phyloP scores from a whole-genome alignment of 1,140 invertebrate species.

The Patella vulgata region DNA sequence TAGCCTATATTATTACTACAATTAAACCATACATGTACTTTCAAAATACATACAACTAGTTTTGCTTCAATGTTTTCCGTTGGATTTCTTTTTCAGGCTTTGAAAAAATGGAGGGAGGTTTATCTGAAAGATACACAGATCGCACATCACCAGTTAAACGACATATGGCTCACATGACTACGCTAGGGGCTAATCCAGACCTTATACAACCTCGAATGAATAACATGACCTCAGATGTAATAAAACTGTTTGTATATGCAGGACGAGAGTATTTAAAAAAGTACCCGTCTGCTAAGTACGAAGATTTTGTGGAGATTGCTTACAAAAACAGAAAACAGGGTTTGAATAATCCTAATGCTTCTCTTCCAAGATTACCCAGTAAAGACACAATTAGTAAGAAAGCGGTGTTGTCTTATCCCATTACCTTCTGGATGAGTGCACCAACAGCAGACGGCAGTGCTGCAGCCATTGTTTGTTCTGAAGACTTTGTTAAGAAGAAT shows the following conservation, averaged over 20 bases:
- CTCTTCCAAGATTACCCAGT: constrained; percentile 28
- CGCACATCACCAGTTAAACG: constrained; percentile 49
- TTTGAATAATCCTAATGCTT: constrained; percentile 86
- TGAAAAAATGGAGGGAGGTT: constrained; percentile 97
- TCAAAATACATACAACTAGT: too few relatives aligned
- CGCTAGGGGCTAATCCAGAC: constrained; percentile 55
- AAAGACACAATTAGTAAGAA: constrained; percentile 39
- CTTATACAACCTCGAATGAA: constrained; percentile 52
- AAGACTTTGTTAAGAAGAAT: constrained; percentile 86
- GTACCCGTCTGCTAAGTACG: constrained; percentile 79
- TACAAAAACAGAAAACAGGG: constrained; percentile 98
- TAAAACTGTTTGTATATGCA: constrained; percentile 93
- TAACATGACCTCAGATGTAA: constrained; percentile 59
- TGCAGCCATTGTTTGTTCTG: constrained; percentile 89
- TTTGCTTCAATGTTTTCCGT: too few relatives aligned
- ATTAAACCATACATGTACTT: too few relatives aligned
- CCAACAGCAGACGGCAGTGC: constrained; percentile 97
- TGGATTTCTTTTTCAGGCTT: constrained; percentile 83
- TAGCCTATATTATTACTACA: too few relatives aligned
- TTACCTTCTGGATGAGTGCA: constrained; percentile 59
- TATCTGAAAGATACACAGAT: constrained; percentile 68
- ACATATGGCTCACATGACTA: constrained; percentile 58
- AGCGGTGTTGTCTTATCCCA: constrained; percentile 50
- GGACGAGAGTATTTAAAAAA: constrained; percentile 96
- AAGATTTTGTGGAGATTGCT: constrained; percentile 96